These are phyloP conservation scores for Hormaphis cornu DNA, from an alignment of 1,140 invertebrate genomes.

Conservation along the genomic window DNA sequence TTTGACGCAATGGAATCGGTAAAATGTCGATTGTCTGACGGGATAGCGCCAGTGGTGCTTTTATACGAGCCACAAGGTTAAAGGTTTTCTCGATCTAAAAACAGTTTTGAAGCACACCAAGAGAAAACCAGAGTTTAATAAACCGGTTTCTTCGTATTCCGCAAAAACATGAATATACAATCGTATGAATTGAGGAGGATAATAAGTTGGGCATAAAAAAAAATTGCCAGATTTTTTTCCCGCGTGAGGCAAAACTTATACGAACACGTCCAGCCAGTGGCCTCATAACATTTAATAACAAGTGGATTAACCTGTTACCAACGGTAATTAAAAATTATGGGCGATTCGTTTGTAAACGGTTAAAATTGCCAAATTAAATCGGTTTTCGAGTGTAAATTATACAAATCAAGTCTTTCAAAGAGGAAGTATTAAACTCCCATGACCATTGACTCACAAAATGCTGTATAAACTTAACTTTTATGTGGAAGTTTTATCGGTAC, in stretches of 20 bases:
- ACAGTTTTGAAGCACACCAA: conserved; percentile 10
- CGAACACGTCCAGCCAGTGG: conserved; percentile 4
- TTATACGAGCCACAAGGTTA: not conserved
- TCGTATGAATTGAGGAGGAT: conserved; percentile 20
- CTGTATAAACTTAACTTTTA: too few relatives aligned
- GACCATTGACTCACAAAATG: too few relatives aligned
- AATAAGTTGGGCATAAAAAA: conserved; percentile 20
- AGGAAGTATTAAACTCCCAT: too few relatives aligned
- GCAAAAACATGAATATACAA: conserved; percentile 28
- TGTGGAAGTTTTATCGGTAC: too few relatives aligned
- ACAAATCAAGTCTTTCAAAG: too few relatives aligned
- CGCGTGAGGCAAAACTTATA: conserved; percentile 6
- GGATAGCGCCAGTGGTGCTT: conserved; percentile 16
- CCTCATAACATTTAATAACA: not conserved
- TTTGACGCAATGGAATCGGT: not conserved
- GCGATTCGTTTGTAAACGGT: not conserved
- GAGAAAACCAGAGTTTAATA: conserved; percentile 1
- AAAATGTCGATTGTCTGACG: not conserved
- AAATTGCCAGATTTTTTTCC: conserved; percentile 9
- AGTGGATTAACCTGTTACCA: not conserved
- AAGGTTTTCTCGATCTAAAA: conserved; percentile 8
- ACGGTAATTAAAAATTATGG: not conserved
- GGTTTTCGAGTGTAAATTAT: too few relatives aligned
- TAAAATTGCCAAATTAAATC: too few relatives aligned
- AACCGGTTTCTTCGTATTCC: conserved; percentile 29